These are phyloP conservation scores for Greenwoodochromis staneri DNA, from an alignment of 2,113 vertebrate genomes.

Conservation along the genomic window DNA sequence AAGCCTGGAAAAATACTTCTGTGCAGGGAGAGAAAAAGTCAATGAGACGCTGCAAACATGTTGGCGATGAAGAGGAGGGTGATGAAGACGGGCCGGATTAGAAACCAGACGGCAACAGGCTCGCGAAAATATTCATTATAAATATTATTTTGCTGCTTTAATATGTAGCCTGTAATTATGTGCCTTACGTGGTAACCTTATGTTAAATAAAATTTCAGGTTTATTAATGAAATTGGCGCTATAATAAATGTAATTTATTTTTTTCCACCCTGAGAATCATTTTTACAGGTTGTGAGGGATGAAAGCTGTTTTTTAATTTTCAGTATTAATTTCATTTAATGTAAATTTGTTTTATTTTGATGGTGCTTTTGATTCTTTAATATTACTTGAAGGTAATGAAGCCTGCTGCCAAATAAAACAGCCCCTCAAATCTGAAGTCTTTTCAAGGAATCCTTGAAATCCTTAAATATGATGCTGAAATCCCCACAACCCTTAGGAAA, in stretches of 20 bases:
- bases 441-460: background rate
- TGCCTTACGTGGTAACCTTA: background rate
- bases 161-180: background rate
- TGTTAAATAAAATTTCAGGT: background rate
- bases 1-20: conserved; percentile 21
- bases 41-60: conserved; percentile 30
- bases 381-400: background rate
- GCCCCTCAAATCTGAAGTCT: background rate
- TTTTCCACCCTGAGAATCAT: background rate
- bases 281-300: background rate
- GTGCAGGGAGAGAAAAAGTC: conserved; percentile 24
- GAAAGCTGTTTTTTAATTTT: background rate
- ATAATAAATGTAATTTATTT: background rate
- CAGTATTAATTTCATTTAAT: background rate
- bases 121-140: background rate
- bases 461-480: background rate
- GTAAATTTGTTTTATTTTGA: background rate
- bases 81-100: background rate
- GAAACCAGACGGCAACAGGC: background rate
- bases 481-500: background rate
- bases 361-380: background rate
- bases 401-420: background rate
- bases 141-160: background rate
- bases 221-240: background rate
- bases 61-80: background rate